Base-by-base conservation (phyloP, 2,888 invertebrate species). In the Laothoe populi region DNA sequence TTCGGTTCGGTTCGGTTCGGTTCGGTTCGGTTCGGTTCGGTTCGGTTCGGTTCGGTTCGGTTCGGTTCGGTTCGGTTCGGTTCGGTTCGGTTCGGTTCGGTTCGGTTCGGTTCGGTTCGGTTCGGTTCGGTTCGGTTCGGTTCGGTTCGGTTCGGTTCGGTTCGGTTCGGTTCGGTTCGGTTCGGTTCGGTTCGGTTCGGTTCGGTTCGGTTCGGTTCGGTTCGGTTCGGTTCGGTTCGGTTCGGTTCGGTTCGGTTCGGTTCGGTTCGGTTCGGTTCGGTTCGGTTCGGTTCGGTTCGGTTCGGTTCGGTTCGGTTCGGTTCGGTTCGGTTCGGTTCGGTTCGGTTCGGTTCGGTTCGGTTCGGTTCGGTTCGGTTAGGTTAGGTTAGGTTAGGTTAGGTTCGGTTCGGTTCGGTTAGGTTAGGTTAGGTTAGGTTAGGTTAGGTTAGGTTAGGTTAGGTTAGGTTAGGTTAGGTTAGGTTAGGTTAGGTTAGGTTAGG, bases 1-100 rank as follows among this genome's bases (percentile, higher is more conserved):
- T 69, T 69, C 67, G 69, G 69, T 69, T 69, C 67, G 69, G 69
- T 69, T 69, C 67, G 69, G 69, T 69, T 69, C 67, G 67, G 69
- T 69, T 69, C 67, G 69, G 69, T 69, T 69, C 67, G 69, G 69
- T 69, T 69, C 67, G 66, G 66, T 64, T 69, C 64, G 69, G 69
- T 69, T 69, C 67, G 69, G 66, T 67, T 67, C 66, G 66, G 66
- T 66, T 65, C 64, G 66, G 66, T 66, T 67, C 64, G 68, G 64
- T 63, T 60, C 61, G 65, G 64, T 64, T 66, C 63, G 64, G 66
- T 66, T 68, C 63, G 65, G 66, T 66, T 66, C 62, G 66, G 66
- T 66, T 66, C 64, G 66, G 65, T 65, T 65, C 63, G 65, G 65
- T 65, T 65, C 63, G 65, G 65, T 65, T 65, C 63, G 65, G 65